Evolutionary conservation across 2,888 invertebrate species (phyloP).

Genomic region (Cantharis rufa): DNA sequence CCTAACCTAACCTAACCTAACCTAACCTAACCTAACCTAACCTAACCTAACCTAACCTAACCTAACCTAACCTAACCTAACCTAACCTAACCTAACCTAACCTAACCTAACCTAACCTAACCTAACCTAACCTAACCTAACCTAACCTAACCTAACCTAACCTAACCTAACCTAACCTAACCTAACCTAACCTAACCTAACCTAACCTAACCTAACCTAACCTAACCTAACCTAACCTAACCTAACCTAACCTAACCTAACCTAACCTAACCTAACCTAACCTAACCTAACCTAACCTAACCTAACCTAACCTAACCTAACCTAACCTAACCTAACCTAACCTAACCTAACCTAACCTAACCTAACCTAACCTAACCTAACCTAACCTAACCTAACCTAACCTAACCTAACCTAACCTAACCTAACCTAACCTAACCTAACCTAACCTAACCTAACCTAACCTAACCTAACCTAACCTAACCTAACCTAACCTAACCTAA

Average conservation of each 20-base stretch:
- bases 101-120: conserved; percentile 29
- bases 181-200: conserved; percentile 39
- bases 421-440: too few species aligned
- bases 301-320: too few species aligned
- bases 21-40: conserved; percentile 30
- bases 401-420: too few species aligned
- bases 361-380: too few species aligned
- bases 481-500: too few species aligned
- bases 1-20: conserved; percentile 28
- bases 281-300: conserved; percentile 26
- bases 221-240: conserved; percentile 41
- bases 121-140: conserved; percentile 29
- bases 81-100: conserved; percentile 33
- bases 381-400: too few species aligned
- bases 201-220: conserved; percentile 37
- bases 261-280: conserved; percentile 36
- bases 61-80: conserved; percentile 30
- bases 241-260: conserved; percentile 38
- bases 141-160: conserved; percentile 35
- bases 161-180: conserved; percentile 38
- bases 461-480: too few species aligned
- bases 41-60: conserved; percentile 33
- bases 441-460: too few species aligned
- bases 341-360: too few species aligned
- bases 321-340: too few species aligned